phyloP scores from a whole-genome alignment of 2,113 vertebrate species.

The Sphyrna mokarran region DNA sequence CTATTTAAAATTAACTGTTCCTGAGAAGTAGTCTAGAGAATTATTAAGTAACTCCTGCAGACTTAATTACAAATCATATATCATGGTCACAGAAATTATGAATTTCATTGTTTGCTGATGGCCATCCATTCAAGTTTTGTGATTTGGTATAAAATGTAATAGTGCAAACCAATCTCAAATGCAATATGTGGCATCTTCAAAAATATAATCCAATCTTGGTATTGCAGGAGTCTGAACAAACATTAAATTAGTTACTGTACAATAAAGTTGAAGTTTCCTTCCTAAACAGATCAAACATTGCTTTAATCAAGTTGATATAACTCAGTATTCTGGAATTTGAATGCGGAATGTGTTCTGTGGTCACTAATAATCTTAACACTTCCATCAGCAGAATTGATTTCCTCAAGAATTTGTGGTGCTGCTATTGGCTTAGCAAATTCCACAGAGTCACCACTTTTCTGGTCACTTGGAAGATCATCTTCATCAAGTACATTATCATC shows the following conservation, averaged over 20 bases:
- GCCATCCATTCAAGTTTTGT: background rate
- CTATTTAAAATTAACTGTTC: background rate
- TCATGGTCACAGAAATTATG: background rate
- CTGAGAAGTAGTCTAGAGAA: background rate
- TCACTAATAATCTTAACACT: conserved; percentile 55
- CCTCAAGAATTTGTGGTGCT: conserved; percentile 47
- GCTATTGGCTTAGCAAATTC: background rate
- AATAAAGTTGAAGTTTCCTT: background rate
- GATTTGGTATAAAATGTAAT: background rate
- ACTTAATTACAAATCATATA: conserved; percentile 4
- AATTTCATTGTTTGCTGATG: background rate
- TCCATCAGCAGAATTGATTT: conserved; percentile 58
- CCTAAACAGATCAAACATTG: background rate
- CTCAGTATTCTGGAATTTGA: conserved; percentile 69
- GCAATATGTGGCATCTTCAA: background rate
- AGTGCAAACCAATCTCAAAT: background rate
- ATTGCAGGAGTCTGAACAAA: background rate
- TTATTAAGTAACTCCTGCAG: background rate
- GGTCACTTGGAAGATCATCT: conserved; percentile 37
- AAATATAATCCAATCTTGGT: background rate
- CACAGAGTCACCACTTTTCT: background rate
- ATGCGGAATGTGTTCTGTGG: conserved; percentile 63
- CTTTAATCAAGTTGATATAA: conserved; percentile 77
- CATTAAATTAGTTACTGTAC: background rate
- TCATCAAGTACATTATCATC: conserved; percentile 40